Evolutionary conservation across 2,797 vertebrate species (phyloP), one percentile per base, ranked within the genome.

Genomic region (Eurystomus glaucurus): DNA sequence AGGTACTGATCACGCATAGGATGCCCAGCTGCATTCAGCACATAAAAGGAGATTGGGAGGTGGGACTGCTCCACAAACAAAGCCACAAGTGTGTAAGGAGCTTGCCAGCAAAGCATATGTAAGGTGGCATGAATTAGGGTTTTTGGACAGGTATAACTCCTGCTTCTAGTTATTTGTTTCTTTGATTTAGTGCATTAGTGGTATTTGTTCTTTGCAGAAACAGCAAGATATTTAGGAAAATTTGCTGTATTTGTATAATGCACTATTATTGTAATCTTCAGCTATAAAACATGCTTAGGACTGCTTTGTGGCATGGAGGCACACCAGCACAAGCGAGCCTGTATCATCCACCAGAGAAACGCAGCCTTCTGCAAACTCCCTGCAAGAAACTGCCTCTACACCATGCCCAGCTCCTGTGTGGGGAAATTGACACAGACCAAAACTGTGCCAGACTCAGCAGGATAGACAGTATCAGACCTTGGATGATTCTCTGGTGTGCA

Each of bases 1-100:
- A 89, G 14, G n/a, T 20, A 74, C 14, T 0, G 1, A 16, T 54
- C 45, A 31, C 0, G 0, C 1, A 0, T 18, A 25, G 19, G 21
- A 37, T 51, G 16, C 19, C 26, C 66, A 74, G 43, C 5, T 60
- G 35, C 19, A 39, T 25, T 79, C 26, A 79, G 11, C 37, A 51
- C 19, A 10, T 15, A 51, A 37, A 51, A 58, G 18, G 25, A 54
- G 12, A 26, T 0, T 26, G 12, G n/a, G 8, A 46, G 14, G 7
- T 7, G 7, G 25, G 8, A 43, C 4, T 69, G 19, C 39, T 8
- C 35, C 16, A 35, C 22, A 55, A 25, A 76, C 4, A 20, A 90
- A 58, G 18, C 9, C 41, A 11, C 7, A 70, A 28, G 23, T 31
- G 1, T 6, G 6, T 29, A 60, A 79, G 29, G 3, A 84, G 28